Evolutionary conservation across 2,113 vertebrate genomes (phyloP), one percentile per base, ranked within the genome.

Genomic region (Poecile atricapillus): DNA sequence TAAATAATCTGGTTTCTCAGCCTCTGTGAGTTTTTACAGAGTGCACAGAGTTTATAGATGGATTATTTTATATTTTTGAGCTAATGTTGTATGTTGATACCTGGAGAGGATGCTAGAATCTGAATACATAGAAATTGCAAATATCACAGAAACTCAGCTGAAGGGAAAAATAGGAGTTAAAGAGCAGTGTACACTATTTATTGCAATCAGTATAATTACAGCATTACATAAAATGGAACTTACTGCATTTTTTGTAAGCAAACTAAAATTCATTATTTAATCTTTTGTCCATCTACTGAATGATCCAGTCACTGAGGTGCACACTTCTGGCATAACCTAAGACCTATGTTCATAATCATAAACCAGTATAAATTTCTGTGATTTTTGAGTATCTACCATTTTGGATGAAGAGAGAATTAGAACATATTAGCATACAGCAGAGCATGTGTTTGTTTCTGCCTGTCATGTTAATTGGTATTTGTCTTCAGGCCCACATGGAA

Each of bases 391-490:
- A 83, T 33, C 64, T 56, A 15, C 75, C 30, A 37, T 55, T 86
- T 70, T 16, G 12, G 37, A 87, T 63, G 31, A 79, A 82, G 75
- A 50, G 18, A 15, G 71, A 95, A 79, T 89, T 77, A 75, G 33
- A 69, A 67, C 44, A 83, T 58, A 85, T 96, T 94, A 90, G 39
- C 92, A 93, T 64, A 96, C 39, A 92, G 44, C 20, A 80, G 37
- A 76, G 31, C 56, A 49, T 87, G 47, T 86, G 55, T 92, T 93
- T 95, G 39, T 93, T 96, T 84, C 93, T 90, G 69, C 65, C 59
- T 94, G 74, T 95, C 95, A 80, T 49, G 28, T 73, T 92, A 91
- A 95, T 70, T 94, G 71, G 83, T 89, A 91, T 87, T 94, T 93
- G 73, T 91, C 75, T 96, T 93, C 84, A 83, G 87, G 21, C 35